Evolutionary conservation across 2,113 vertebrate species (phyloP).

Genomic region (Dasyurus viverrinus): DNA sequence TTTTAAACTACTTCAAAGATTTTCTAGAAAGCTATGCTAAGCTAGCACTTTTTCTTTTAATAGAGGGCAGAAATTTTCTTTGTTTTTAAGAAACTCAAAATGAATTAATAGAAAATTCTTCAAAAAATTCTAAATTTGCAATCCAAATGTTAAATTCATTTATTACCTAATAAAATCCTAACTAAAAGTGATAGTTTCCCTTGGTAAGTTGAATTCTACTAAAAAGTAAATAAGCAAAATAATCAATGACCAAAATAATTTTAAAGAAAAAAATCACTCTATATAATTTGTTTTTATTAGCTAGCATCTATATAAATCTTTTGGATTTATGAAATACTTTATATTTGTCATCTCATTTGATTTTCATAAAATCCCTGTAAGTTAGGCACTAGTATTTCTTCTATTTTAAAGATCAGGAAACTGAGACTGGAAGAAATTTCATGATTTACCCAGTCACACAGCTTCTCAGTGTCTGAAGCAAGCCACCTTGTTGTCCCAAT

Average conservation of each 20-base stretch:
- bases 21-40: slow-evolving; percentile 2
- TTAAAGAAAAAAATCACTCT: background rate
- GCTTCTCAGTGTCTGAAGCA: background rate
- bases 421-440: background rate
- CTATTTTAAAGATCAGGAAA: background rate
- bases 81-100: slow-evolving; percentile 20
- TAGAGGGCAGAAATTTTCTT: background rate
- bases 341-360: background rate
- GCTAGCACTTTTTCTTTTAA: slow-evolving; percentile 1
- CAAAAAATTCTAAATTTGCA: slow-evolving; percentile 16
- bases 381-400: background rate
- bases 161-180: slow-evolving; percentile 33
- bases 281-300: background rate
- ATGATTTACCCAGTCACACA: background rate
- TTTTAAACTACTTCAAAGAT: background rate
- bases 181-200: background rate
- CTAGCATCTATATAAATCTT: background rate
- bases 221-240: slow-evolving; percentile 31
- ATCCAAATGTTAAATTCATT: slow-evolving; percentile 25
- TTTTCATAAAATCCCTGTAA: background rate
- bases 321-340: background rate
- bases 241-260: slow-evolving; percentile 31
- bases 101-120: slow-evolving; percentile 11
- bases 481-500: background rate
- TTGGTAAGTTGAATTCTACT: slow-evolving; percentile 38